Percentiles rank a stretch among this genome's conserved stretches.
phyloP scores from a whole-genome alignment of 1,140 invertebrate genomes.

The Mylabris phalerata region DNA sequence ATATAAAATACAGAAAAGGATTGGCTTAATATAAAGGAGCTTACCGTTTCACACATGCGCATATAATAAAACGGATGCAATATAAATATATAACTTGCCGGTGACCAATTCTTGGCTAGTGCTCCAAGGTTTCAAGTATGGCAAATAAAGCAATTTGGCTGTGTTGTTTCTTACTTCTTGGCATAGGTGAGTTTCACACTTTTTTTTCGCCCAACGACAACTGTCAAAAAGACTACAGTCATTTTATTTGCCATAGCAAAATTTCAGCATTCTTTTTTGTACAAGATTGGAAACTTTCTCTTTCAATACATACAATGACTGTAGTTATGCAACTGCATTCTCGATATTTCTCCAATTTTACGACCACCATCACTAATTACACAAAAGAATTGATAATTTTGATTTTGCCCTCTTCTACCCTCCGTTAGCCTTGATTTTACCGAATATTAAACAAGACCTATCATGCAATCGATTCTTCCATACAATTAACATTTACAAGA shows the following conservation, averaged over 20 bases:
- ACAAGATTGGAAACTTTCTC: background rate
- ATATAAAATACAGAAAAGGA: slow-evolving; percentile 11
- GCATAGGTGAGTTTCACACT: slow-evolving; percentile 32
- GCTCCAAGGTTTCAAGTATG: slow-evolving; percentile 38
- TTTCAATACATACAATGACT: background rate
- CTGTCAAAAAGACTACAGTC: background rate
- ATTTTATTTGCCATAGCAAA: background rate
- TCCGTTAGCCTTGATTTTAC: no score
- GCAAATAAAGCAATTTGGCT: slow-evolving; percentile 39
- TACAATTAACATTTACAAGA: no score
- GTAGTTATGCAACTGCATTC: no score
- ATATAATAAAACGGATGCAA: slow-evolving; percentile 28
- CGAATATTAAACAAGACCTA: no score
- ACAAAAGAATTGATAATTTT: no score
- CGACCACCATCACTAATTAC: no score
- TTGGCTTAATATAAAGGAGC: slow-evolving; percentile 24
- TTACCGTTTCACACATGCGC: slow-evolving; percentile 31
- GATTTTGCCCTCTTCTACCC: no score
- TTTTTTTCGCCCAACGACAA: background rate
- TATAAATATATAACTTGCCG: slow-evolving; percentile 41
- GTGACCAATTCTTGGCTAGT: slow-evolving; percentile 42
- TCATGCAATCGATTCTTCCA: no score
- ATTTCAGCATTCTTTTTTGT: background rate
- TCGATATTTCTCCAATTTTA: no score
- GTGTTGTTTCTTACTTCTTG: slow-evolving; percentile 37